Evolutionary conservation across 2,888 invertebrate genomes (phyloP).

Genomic region (Enchytraeus crypticus): DNA sequence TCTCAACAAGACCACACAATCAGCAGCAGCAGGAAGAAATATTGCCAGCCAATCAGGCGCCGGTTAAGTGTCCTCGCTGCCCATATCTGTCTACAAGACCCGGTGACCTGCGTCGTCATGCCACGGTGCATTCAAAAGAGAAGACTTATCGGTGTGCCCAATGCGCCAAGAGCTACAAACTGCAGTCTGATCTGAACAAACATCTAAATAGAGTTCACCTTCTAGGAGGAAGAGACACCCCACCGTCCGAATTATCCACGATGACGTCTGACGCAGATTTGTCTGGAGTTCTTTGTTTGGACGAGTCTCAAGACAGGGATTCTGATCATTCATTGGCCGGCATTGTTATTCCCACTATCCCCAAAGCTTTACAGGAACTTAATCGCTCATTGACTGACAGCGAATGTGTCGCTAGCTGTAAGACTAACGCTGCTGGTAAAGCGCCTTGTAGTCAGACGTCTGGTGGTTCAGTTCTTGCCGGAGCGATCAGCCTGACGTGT

Average conservation of each 20-base stretch:
- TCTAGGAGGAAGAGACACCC: too few species aligned
- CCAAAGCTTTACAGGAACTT: not conserved
- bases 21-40: not conserved
- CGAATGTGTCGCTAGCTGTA: not conserved
- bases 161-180: slow-evolving; percentile 68
- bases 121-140: slow-evolving; percentile 43
- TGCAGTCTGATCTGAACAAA: slow-evolving; percentile 52
- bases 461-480: too few species aligned
- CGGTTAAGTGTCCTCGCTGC: slow-evolving; percentile 42
- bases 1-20: slow-evolving; percentile 7
- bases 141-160: slow-evolving; percentile 47
- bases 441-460: not conserved
- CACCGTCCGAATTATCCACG: too few species aligned
- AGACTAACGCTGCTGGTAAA: not conserved
- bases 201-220: slow-evolving; percentile 19
- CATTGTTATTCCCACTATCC: not conserved
- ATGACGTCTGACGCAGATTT: not conserved
- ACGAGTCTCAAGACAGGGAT: too few species aligned
- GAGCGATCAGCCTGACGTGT: slow-evolving; percentile 55
- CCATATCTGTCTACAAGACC: slow-evolving; percentile 47
- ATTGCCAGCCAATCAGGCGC: not conserved
- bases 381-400: not conserved
- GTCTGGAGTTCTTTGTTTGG: too few species aligned
- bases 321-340: not conserved
- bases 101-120: slow-evolving; percentile 45